Evolutionary conservation across 2,797 vertebrate species (phyloP).

Genomic region (Micromesistius poutassou): DNA sequence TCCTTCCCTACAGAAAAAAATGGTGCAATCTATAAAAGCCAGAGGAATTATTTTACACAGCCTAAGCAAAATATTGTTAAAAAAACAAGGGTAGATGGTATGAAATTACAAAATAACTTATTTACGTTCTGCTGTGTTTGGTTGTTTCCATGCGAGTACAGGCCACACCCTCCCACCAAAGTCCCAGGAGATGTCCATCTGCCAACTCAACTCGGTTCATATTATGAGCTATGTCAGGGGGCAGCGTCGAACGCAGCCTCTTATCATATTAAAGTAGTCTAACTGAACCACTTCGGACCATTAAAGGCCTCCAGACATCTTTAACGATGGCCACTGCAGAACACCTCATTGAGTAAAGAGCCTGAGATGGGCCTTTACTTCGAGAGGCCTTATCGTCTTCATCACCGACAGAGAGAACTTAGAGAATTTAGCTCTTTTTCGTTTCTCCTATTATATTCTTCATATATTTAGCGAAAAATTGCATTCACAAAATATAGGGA

Average conservation of each 20-base stretch:
- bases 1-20: slow-evolving; percentile 50
- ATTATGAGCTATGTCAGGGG: slow-evolving; percentile 18
- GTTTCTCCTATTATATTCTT: not conserved
- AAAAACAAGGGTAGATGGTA: slow-evolving; percentile 58
- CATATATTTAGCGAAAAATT: not conserved
- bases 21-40: slow-evolving; percentile 62
- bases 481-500: not conserved
- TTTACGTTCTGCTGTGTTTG: slow-evolving; percentile 65
- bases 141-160: slow-evolving; percentile 52
- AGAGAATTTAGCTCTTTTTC: not conserved
- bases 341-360: slow-evolving; percentile 52
- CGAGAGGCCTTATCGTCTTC: not conserved
- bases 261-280: slow-evolving; percentile 60
- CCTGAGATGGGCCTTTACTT: slow-evolving; percentile 36
- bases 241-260: slow-evolving; percentile 54
- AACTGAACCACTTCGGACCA: slow-evolving; percentile 54
- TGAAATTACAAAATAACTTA: slow-evolving; percentile 59
- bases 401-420: not conserved
- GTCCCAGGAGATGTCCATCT: not conserved
- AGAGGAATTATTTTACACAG: slow-evolving; percentile 79
- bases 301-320: slow-evolving; percentile 40
- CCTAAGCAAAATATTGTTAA: slow-evolving; percentile 75
- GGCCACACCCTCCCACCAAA: not conserved
- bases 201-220: slow-evolving; percentile 12
- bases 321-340: slow-evolving; percentile 59